Evolutionary conservation across 2,113 vertebrate genomes (phyloP).

Genomic region (Cochlearius cochlearius): DNA sequence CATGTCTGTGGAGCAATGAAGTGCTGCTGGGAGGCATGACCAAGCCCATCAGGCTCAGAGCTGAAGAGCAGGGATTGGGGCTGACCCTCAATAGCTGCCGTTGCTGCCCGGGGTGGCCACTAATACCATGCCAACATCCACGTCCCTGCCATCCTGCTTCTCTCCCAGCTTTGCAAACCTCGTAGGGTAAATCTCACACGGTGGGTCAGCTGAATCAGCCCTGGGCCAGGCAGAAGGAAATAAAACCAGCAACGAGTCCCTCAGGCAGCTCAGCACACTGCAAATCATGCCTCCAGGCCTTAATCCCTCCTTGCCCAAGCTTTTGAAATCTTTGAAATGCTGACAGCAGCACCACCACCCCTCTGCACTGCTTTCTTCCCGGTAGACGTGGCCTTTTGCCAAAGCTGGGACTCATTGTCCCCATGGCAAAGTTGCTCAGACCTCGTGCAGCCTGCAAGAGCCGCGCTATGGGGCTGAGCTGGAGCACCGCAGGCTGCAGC

Average conservation of each 20-base stretch:
- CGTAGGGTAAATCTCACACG: fast-evolving
- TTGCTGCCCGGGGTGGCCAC: fast-evolving
- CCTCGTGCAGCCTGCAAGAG: not conserved
- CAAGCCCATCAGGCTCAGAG: not conserved
- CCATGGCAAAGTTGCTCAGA: fast-evolving
- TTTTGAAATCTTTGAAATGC: not conserved
- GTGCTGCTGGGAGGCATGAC: not conserved
- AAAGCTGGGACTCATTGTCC: not conserved
- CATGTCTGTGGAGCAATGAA: too few species aligned
- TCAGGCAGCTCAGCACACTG: not conserved
- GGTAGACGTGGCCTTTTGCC: fast-evolving
- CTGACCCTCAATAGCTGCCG: fast-evolving
- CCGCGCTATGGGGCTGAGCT: fast-evolving
- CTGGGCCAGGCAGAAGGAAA: not conserved
- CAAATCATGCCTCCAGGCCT: not conserved
- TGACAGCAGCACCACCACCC: not conserved
- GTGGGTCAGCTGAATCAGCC: not conserved
- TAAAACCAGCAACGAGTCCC: not conserved
- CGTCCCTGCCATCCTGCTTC: fast-evolving
- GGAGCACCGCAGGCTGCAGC: not conserved
- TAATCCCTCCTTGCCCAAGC: not conserved
- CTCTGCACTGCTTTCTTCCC: fast-evolving
- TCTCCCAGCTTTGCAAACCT: not conserved
- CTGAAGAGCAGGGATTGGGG: too few species aligned
- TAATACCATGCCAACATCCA: fast-evolving